Percentiles rank a stretch among this genome's conserved stretches.
These are phyloP conservation scores for Eupithecia tripunctaria DNA, from an alignment of 2,888 invertebrate species.

Conservation along the genomic window DNA sequence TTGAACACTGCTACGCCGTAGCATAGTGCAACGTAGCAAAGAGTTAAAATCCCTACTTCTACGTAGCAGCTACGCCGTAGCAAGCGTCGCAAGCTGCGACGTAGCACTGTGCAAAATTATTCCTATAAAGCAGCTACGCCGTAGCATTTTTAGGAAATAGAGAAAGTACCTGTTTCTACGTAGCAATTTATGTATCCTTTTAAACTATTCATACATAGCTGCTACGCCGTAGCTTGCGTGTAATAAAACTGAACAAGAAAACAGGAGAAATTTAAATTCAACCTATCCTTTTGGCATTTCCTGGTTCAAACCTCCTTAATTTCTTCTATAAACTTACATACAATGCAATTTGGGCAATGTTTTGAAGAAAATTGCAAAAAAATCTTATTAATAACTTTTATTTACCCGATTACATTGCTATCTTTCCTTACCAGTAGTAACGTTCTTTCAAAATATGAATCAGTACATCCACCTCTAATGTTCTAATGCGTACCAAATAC, in stretches of 20 bases:
- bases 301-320: not conserved
- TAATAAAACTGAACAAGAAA: not conserved
- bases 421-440: no score
- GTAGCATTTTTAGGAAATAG: not conserved
- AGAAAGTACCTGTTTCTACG: not conserved
- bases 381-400: no score
- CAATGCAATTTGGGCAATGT: no score
- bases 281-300: not conserved
- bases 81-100: not conserved
- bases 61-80: not conserved
- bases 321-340: not conserved
- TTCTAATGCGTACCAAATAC: no score
- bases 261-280: not conserved
- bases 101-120: not conserved
- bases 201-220: not conserved
- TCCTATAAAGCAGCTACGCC: not conserved
- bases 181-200: not conserved
- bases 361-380: no score
- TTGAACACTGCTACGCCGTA: not conserved
- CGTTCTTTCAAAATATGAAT: no score
- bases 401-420: no score
- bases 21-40: not conserved
- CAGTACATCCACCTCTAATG: no score
- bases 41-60: not conserved
- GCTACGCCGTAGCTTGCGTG: not conserved